These are phyloP conservation scores for Corbicula japonica DNA, from an alignment of 2,888 invertebrate species.

Conservation along the genomic window DNA sequence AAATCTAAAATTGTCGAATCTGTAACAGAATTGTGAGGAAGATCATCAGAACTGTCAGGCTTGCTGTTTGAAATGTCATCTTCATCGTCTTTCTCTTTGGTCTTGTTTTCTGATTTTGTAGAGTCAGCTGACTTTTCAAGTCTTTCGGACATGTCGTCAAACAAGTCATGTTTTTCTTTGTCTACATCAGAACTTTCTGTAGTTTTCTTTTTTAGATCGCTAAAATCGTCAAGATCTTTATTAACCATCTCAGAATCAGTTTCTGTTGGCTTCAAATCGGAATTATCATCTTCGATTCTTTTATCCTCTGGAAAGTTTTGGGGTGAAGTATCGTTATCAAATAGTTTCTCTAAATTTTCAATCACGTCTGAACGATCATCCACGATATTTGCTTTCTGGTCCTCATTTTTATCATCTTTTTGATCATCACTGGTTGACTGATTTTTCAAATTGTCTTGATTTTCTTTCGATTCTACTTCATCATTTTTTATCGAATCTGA, in stretches of 20 bases:
- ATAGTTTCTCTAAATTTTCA: background rate
- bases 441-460: background rate
- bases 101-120: background rate
- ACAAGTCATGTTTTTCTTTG: background rate
- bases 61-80: background rate
- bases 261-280: background rate
- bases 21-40: background rate
- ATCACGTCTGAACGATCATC: background rate
- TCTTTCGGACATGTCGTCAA: conserved; percentile 4
- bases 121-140: background rate
- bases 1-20: too few relatives aligned
- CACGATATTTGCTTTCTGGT: background rate
- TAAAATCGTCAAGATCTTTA: background rate
- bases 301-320: background rate
- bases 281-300: background rate
- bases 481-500: background rate
- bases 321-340: background rate
- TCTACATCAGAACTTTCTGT: too few relatives aligned
- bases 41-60: background rate
- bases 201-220: too few relatives aligned
- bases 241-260: background rate
- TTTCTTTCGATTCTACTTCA: conserved; percentile 3
- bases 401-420: conserved; percentile 1
- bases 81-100: background rate
- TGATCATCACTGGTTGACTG: conserved; percentile 4